Evolutionary conservation across 2,888 invertebrate species (phyloP).

Genomic region (Bombylius discolor): DNA sequence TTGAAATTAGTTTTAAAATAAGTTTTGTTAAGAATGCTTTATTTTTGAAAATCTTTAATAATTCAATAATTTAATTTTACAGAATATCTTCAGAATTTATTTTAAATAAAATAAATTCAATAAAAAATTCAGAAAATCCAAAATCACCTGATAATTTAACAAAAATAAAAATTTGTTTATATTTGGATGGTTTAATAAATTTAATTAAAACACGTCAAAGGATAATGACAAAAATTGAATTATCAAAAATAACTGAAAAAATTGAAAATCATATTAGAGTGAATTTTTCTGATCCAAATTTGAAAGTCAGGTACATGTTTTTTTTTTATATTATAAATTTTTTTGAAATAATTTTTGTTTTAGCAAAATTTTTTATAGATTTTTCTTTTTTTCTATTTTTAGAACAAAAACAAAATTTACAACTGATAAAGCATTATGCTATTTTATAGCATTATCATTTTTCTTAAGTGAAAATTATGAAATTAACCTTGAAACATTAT

Average conservation of each 20-base stretch:
- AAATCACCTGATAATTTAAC: slow-evolving; percentile 16
- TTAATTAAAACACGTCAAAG: slow-evolving; percentile 23
- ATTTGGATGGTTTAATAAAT: slow-evolving; percentile 28
- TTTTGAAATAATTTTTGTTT: neutral
- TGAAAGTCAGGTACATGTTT: slow-evolving; percentile 2
- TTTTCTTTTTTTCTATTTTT: neutral
- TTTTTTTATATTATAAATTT: neutral
- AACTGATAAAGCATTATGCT: slow-evolving; percentile 28
- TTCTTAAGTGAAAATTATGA: slow-evolving; percentile 24
- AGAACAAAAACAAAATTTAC: slow-evolving; percentile 23
- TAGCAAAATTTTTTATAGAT: neutral
- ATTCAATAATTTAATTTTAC: neutral
- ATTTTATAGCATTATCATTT: slow-evolving; percentile 28
- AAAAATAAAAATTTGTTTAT: slow-evolving; percentile 27
- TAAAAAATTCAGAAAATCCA: slow-evolving; percentile 1
- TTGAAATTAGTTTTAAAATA: neutral
- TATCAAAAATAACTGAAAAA: slow-evolving; percentile 31
- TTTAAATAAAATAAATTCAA: slow-evolving; percentile 5
- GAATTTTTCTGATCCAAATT: slow-evolving; percentile 21
- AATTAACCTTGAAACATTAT: slow-evolving; percentile 21
- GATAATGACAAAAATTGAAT: slow-evolving; percentile 18
- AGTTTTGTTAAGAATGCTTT: neutral
- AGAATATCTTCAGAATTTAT: slow-evolving; percentile 28
- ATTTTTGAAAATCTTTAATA: neutral
- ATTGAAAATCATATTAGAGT: slow-evolving; percentile 29